Base-by-base conservation (phyloP, 2,113 vertebrate species). In the Kryptolebias marmoratus region DNA sequence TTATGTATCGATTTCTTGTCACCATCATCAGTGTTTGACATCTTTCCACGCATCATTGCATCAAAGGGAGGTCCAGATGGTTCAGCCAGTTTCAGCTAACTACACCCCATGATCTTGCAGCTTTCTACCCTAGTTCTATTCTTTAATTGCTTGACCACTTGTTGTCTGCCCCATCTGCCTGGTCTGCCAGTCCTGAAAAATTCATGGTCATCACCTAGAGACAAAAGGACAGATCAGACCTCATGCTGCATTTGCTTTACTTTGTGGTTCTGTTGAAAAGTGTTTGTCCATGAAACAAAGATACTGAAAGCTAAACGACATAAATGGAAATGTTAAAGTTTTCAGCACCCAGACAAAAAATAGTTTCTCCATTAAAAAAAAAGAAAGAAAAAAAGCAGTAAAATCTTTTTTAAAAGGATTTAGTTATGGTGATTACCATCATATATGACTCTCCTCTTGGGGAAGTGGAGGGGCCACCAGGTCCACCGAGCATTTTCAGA, bases 81-180 rank as follows among this genome's bases (percentile, higher is more conserved):
- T 70, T 56, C 32, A 61, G 57, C 70, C 65, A 63, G 27, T 79
- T 59, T 61, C 68, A 48, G 53, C 50, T 39, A 3, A 14, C n/a
- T 54, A 18, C 73, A 58, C 75, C 60, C 56, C 32, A 36, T 63
- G 61, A 62, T 65, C 68, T 39, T 59, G 45, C 66, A 53, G 59
- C 52, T 36, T 44, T 64, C 52, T 54, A 45, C 42, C 68, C 60
- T 30, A 49, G 61, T 74, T 73, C 54, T 75, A 61, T 76, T 71
- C 52, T 75, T 60, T 80, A 92, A 93, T 93, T 93, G 90, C 80
- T 73, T 84, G 39, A 49, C 75, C 86, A 42, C 73, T 84, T 58
- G 65, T 67, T 27, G 44, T 58, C 63, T 71, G 80, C 75, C 88
- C 82, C 80, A 89, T 87, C 90, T 91, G 80, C 86, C 87, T 88